Conservation (phyloP, 2,113 vertebrate species). For the Brienomyrus longianalis region DNA sequence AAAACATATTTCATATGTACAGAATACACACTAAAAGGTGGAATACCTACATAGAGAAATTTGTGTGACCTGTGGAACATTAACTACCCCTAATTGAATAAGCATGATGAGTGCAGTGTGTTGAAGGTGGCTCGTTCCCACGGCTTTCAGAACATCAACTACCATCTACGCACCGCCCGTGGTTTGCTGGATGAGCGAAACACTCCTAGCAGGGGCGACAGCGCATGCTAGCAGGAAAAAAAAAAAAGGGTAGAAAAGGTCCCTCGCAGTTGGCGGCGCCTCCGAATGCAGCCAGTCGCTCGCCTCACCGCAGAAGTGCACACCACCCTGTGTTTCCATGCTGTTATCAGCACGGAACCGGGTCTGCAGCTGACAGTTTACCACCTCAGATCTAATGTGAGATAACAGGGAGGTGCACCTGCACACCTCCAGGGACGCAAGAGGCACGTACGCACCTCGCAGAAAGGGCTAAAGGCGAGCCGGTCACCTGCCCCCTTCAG, state of each 20-base stretch:
- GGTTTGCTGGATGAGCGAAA: neutral
- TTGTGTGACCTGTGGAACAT: no score
- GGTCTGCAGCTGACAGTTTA: neutral
- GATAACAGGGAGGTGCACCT: neutral
- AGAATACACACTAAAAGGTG: neutral
- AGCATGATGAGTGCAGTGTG: neutral
- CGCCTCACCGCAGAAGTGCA: neutral
- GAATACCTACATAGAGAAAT: neutral
- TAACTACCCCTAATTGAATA: neutral
- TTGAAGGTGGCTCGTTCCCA: neutral
- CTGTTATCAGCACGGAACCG: neutral
- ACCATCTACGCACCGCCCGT: neutral
- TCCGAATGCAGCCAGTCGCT: neutral
- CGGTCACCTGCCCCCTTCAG: neutral
- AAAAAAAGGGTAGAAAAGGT: neutral
- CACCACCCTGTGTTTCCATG: neutral
- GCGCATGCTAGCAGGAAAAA: neutral
- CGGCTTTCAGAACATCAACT: neutral
- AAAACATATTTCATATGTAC: neutral
- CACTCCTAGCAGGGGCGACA: neutral
- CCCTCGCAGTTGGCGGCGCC: neutral
- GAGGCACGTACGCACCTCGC: neutral
- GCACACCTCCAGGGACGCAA: neutral
- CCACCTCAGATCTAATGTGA: slow-evolving; percentile 1
- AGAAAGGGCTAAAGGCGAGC: neutral